These are phyloP conservation scores for Phainopepla nitens DNA, from an alignment of 2,113 vertebrate genomes.

Conservation along the genomic window DNA sequence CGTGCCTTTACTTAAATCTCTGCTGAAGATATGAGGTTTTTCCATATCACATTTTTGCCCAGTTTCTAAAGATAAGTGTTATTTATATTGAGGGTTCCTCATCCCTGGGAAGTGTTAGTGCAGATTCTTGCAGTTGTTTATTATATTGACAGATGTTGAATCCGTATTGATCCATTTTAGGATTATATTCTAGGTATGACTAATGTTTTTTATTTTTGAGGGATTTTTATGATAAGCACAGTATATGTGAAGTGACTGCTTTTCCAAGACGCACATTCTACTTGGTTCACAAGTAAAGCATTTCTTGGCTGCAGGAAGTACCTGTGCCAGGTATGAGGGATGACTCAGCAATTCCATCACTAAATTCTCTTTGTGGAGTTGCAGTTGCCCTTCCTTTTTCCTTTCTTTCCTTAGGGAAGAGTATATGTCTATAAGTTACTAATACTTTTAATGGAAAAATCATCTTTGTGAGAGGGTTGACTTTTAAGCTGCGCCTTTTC, in stretches of 20 bases:
- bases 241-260: background rate
- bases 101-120: background rate
- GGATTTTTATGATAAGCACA: background rate
- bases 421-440: background rate
- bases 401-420: background rate
- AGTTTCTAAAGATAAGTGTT: background rate
- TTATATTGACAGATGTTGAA: background rate
- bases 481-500: background rate
- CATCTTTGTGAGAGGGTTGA: background rate
- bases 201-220: background rate
- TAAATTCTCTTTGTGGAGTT: background rate
- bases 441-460: background rate
- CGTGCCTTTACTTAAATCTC: background rate
- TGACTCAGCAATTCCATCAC: background rate
- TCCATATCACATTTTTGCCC: background rate
- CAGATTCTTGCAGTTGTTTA: background rate
- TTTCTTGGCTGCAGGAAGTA: background rate
- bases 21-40: background rate
- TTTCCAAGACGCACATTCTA: accelerated
- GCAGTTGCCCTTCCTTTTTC: background rate
- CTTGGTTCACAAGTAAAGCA: background rate
- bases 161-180: accelerated
- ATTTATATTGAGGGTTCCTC: background rate
- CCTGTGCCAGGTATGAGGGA: background rate
- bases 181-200: background rate